Base-by-base conservation (phyloP, 2,797 vertebrate species). In the Chaetophractus vellerosus region DNA sequence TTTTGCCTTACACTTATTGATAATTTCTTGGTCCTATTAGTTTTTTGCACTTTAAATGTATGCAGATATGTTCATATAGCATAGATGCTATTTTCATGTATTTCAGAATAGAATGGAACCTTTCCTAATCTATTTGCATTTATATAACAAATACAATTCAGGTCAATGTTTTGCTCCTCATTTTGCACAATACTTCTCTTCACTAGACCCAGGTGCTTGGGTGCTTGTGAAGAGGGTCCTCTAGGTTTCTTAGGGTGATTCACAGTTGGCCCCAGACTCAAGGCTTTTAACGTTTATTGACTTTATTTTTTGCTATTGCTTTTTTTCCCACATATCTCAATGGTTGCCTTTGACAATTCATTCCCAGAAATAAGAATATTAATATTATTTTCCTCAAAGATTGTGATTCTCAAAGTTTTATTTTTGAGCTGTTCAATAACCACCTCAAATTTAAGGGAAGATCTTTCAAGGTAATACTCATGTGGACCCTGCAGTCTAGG, bases 141-240 rank as follows among this genome's bases (percentile, higher is more conserved):
- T 15, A 6, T 4, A 1, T 5, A 8, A 48, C 12, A 24, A 4
- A 8, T 7, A 0, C 11, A 6, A 38, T 71, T 64, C 31, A 41
- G 12, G 19, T 24, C 6, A 31, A 1, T 1, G 14, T 8, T 23
- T 23, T 52, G 28, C 21, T 26, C 75, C 57, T 50, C 41, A 4
- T 23, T 80, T 24, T 31, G n/a, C 55, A 28, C 16, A 0, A 5
- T 1, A 7, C 6, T 11, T 52, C 24, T 48, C 36, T 36, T 16
- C 41, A 5, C 0, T 28, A 59, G 26, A 12, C 24, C 3, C 8
- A 6, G 15, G 36, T 2, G 45, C 45, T 1, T 0, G 0, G 7
- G 33, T 9, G 6, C 26, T 12, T 9, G 1, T 7, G 1, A 14
- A 48, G 1, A 19, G 21, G 4, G 9, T 10, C 23, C 63, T 0